Conservation (phyloP, 2,888 invertebrate genomes). For the Pristionchus mayeri region DNA sequence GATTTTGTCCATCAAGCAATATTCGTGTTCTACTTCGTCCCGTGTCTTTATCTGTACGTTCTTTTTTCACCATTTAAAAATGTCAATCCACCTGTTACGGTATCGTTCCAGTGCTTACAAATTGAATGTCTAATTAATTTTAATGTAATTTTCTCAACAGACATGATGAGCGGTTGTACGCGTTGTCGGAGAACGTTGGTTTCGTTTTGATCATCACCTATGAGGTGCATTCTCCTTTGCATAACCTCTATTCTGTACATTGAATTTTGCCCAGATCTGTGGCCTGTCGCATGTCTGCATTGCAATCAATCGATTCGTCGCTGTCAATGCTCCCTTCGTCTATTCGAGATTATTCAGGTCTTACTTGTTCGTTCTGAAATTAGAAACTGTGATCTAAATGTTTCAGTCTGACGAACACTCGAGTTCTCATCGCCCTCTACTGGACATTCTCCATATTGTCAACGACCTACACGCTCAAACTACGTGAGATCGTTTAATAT, state of each 20-base stretch:
- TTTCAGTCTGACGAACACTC: neutral
- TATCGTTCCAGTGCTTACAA: no score
- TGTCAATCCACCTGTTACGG: no score
- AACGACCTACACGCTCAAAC: neutral
- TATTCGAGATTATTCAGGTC: slow-evolving; percentile 43
- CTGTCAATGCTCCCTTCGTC: slow-evolving; percentile 50
- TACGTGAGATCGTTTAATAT: neutral
- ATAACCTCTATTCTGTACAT: no score
- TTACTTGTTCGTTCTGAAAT: no score
- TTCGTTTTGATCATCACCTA: neutral
- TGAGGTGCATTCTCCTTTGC: no score
- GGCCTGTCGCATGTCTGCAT: slow-evolving; percentile 54
- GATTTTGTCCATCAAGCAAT: neutral
- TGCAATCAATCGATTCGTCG: slow-evolving; percentile 52
- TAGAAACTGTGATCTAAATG: neutral
- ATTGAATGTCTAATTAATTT: no score
- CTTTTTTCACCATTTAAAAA: no score
- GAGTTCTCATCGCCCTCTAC: neutral
- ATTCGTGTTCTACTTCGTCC: neutral
- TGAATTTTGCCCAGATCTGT: no score
- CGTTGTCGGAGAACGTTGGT: neutral
- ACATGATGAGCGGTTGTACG: neutral
- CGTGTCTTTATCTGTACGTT: neutral
- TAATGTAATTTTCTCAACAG: neutral
- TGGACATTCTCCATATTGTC: neutral